These are phyloP conservation scores for Anolis apletophallus DNA, from an alignment of 2,797 vertebrate genomes.

Conservation along the genomic window DNA sequence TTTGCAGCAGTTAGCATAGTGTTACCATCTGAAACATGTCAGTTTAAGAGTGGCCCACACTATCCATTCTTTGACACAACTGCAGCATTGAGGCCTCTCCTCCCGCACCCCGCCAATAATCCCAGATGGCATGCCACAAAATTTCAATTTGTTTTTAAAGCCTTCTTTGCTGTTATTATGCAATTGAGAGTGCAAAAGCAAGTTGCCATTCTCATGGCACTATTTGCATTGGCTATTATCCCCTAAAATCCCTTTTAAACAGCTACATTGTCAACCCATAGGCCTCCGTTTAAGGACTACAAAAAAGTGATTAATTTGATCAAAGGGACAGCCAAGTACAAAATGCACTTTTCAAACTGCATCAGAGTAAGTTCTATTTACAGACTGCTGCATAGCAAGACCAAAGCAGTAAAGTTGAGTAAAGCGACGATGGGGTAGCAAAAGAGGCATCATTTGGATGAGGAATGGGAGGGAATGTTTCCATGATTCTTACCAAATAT, in stretches of 20 bases:
- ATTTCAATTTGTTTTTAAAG: slow-evolving; percentile 86
- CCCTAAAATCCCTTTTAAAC: slow-evolving; percentile 92
- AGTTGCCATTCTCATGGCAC: slow-evolving; percentile 91
- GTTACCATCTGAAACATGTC: slow-evolving; percentile 83
- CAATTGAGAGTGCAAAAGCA: slow-evolving; percentile 87
- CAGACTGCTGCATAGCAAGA: slow-evolving; percentile 86
- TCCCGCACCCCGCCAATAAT: slow-evolving; percentile 80
- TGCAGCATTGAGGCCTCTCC: slow-evolving; percentile 80
- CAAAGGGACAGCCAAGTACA: slow-evolving; percentile 89
- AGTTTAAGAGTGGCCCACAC: slow-evolving; percentile 77
- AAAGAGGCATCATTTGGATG: slow-evolving; percentile 42
- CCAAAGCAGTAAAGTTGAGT: slow-evolving; percentile 64
- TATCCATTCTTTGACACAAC: slow-evolving; percentile 79
- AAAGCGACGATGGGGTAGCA: slow-evolving; percentile 48
- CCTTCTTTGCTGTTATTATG: slow-evolving; percentile 84
- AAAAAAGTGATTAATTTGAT: slow-evolving; percentile 92
- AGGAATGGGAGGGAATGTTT: slow-evolving; percentile 16
- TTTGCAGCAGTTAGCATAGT: slow-evolving; percentile 80
- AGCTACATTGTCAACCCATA: slow-evolving; percentile 90
- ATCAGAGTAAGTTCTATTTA: slow-evolving; percentile 88
- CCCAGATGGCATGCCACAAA: slow-evolving; percentile 86
- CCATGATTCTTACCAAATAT: slow-evolving; percentile 66
- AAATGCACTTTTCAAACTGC: slow-evolving; percentile 93
- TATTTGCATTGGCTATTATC: slow-evolving; percentile 95
- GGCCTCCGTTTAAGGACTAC: slow-evolving; percentile 87